phyloP scores from a whole-genome alignment of 2,113 vertebrate species.

The Takifugu flavidus region DNA sequence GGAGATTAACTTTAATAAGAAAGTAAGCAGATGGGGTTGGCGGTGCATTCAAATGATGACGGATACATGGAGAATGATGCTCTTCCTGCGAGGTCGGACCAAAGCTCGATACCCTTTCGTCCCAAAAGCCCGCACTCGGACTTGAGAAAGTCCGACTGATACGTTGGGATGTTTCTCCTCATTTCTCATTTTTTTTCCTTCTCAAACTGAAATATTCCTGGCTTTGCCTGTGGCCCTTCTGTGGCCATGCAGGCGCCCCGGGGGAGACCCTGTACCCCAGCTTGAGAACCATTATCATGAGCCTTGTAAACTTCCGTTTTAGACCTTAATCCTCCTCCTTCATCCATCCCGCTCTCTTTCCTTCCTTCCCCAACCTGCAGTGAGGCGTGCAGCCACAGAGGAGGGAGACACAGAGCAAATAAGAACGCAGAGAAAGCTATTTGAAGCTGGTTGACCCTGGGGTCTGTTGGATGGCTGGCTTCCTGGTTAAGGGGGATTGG shows the following conservation, averaged over 20 bases:
- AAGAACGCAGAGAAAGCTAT: constrained; percentile 66
- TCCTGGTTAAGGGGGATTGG: constrained; percentile 64
- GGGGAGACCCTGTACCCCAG: constrained; percentile 10
- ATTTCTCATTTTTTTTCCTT: constrained; percentile 12
- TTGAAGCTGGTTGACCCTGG: constrained; percentile 67
- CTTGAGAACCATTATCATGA: constrained; percentile 17
- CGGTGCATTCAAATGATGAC: too few species aligned
- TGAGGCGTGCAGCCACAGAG: constrained; percentile 31
- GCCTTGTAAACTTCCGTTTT: constrained; percentile 50
- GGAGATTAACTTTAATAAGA: too few species aligned
- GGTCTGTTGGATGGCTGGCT: constrained; percentile 54
- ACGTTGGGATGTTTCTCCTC: background rate
- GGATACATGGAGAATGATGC: too few species aligned
- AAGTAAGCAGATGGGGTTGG: too few species aligned
- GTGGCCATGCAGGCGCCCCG: constrained; percentile 14
- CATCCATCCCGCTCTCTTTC: constrained; percentile 57
- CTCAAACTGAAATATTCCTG: constrained; percentile 18
- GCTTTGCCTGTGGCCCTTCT: constrained; percentile 22
- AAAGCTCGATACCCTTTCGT: background rate
- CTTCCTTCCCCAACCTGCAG: constrained; percentile 29
- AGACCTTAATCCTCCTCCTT: constrained; percentile 34
- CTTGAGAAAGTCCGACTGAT: background rate
- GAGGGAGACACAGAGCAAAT: constrained; percentile 43
- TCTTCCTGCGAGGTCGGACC: background rate
- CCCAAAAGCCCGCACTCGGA: background rate